A percentile compares a stretch with the other conserved stretches of the same genome.
Conservation (phyloP, 23 tunicate genomes). For the Oikopleura dioica region DNA sequence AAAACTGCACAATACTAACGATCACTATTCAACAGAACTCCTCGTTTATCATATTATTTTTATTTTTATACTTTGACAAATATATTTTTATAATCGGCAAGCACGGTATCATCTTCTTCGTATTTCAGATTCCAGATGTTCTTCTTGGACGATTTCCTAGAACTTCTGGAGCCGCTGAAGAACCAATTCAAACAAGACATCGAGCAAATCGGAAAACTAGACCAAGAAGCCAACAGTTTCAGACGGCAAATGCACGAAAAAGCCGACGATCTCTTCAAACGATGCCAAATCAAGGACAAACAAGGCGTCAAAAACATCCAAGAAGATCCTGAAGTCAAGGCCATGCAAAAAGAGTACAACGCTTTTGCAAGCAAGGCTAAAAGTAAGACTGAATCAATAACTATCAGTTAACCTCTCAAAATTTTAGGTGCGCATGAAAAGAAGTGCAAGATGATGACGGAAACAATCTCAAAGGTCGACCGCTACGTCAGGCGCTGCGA, state of each 20-base stretch:
- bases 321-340: neutral
- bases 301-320: neutral
- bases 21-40: neutral
- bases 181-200: slow-evolving; percentile 6
- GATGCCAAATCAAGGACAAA: neutral
- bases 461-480: neutral
- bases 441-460: neutral
- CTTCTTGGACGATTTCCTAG: slow-evolving; percentile 11
- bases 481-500: neutral
- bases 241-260: slow-evolving; percentile 5
- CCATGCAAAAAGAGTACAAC: neutral
- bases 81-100: neutral
- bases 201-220: slow-evolving; percentile 1
- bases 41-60: too few species aligned
- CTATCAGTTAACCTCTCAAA: too few species aligned
- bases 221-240: neutral
- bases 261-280: neutral
- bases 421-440: neutral
- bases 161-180: neutral
- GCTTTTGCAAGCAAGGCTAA: too few species aligned
- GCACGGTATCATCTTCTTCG: neutral
- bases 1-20: neutral
- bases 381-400: too few species aligned
- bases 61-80: neutral
- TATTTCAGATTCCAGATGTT: neutral